phyloP scores from a whole-genome alignment of 2,797 vertebrate species.

The Acanthornis magna region DNA sequence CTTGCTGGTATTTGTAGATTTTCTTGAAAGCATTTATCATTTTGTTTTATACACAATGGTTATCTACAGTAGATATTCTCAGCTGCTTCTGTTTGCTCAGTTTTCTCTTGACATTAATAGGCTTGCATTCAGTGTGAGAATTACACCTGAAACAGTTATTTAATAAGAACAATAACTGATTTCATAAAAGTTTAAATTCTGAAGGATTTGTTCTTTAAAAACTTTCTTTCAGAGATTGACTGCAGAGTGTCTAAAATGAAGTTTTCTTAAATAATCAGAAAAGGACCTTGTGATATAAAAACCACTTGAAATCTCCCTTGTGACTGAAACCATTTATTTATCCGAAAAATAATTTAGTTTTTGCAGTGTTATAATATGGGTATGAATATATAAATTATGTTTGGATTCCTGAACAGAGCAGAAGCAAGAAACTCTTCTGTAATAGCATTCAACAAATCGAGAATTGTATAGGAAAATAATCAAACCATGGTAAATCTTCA shows the following conservation, averaged over 20 bases:
- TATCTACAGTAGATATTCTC: neutral
- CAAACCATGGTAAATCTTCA: neutral
- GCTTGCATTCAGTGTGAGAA: neutral
- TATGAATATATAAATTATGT: neutral
- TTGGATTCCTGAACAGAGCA: neutral
- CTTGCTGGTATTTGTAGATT: neutral
- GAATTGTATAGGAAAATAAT: neutral
- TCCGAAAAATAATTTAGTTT: neutral
- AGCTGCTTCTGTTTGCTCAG: neutral
- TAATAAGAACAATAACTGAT: neutral
- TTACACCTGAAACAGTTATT: neutral
- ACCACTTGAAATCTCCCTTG: neutral
- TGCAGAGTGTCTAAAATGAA: neutral
- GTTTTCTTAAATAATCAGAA: neutral
- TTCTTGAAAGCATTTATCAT: neutral
- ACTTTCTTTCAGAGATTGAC: neutral
- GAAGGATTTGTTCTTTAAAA: neutral
- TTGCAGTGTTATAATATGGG: neutral
- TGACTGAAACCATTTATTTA: neutral
- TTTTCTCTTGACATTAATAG: neutral
- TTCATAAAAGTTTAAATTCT: conserved; percentile 3
- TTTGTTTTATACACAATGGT: neutral
- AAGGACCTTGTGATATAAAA: neutral
- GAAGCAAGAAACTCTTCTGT: neutral
- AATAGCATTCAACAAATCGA: neutral